phyloP scores from a whole-genome alignment of 2,113 vertebrate species.

The Lycaon pictus region DNA sequence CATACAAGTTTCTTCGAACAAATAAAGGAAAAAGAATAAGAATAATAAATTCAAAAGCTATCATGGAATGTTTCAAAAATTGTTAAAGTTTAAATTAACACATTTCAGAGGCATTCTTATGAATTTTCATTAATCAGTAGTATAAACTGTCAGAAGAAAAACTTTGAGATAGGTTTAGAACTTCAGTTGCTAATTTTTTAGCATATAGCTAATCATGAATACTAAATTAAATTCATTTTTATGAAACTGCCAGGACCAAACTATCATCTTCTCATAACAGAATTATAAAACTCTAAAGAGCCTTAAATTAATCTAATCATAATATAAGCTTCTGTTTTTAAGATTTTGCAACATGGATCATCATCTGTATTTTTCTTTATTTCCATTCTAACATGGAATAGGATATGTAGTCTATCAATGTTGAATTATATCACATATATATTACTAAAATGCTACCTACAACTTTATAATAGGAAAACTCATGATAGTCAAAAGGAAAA shows the following conservation, averaged over 20 bases:
- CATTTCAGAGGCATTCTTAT: not conserved
- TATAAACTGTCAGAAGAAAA: not conserved
- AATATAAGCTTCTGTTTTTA: not conserved
- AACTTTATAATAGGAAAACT: not conserved
- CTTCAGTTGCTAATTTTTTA: not conserved
- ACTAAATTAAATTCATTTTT: conserved; percentile 2
- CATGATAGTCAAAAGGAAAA: not conserved
- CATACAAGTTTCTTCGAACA: not conserved
- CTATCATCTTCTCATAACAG: not conserved
- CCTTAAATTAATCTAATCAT: not conserved
- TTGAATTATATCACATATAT: not conserved
- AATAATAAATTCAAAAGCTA: not conserved
- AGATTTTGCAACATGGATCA: not conserved
- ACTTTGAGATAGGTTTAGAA: not conserved
- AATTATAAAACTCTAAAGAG: not conserved
- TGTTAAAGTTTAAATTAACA: not conserved
- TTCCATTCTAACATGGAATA: not conserved
- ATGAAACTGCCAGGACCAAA: not conserved
- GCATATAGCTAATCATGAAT: not conserved
- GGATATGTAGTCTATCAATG: not conserved
- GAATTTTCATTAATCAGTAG: not conserved
- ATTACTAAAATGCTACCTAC: not conserved
- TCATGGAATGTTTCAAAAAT: not conserved
- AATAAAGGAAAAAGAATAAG: not conserved
- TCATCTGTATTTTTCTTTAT: not conserved